phyloP scores from a whole-genome alignment of 2,888 invertebrate species.

The Camptogramma bilineatum region DNA sequence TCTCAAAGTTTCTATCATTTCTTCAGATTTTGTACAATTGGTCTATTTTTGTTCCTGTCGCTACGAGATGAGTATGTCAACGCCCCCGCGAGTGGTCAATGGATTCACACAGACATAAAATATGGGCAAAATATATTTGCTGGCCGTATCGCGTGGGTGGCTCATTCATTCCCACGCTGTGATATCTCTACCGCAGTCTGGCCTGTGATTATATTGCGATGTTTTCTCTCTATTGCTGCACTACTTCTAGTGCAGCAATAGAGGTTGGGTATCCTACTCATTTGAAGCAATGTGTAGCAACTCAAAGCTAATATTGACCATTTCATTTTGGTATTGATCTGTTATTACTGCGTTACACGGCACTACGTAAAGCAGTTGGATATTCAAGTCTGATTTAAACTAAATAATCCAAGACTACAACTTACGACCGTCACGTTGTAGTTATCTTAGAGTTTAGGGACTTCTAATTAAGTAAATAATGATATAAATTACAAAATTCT shows the following conservation, averaged over 20 bases:
- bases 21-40: not conserved
- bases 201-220: not conserved
- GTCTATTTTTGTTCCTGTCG: slow-evolving; percentile 14
- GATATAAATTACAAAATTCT: too few relatives aligned
- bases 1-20: not conserved
- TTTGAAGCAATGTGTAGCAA: not conserved
- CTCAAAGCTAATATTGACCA: not conserved
- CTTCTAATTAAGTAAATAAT: too few relatives aligned
- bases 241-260: not conserved
- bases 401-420: too few relatives aligned
- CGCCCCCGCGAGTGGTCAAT: slow-evolving; percentile 38
- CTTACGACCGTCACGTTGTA: too few relatives aligned
- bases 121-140: slow-evolving; percentile 26
- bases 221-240: slow-evolving; percentile 11
- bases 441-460: too few relatives aligned
- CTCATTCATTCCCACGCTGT: slow-evolving; percentile 45
- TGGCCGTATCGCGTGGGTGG: slow-evolving; percentile 43
- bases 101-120: slow-evolving; percentile 24
- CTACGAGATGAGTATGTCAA: slow-evolving; percentile 30
- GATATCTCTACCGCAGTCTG: not conserved
- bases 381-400: too few relatives aligned
- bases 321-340: not conserved
- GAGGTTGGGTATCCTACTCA: not conserved
- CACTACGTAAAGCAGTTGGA: too few relatives aligned
- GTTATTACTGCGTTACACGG: not conserved